phyloP scores from a whole-genome alignment of 2,797 vertebrate species.

The Botia kubotai region DNA sequence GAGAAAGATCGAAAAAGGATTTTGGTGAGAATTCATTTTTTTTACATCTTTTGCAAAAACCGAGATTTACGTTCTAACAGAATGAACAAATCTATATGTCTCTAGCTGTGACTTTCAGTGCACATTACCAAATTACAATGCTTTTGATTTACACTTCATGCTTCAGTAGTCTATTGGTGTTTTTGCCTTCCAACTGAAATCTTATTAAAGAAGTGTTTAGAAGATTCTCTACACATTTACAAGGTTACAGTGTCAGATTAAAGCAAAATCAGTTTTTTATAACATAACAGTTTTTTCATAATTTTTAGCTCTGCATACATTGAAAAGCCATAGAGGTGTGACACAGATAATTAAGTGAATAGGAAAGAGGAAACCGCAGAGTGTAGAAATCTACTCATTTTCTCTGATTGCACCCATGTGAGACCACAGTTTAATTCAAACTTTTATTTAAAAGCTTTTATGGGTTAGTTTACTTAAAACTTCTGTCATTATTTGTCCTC shows the following conservation, averaged over 20 bases:
- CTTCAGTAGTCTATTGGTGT: not conserved
- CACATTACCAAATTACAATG: not conserved
- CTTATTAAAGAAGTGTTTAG: not conserved
- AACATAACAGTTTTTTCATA: too few relatives aligned
- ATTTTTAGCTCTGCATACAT: not conserved
- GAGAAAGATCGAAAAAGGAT: slow-evolving; percentile 99
- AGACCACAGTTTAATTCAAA: not conserved
- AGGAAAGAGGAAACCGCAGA: not conserved
- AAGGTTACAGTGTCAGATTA: slow-evolving; percentile 4
- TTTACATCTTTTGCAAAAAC: not conserved
- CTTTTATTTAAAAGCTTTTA: not conserved
- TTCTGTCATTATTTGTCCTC: not conserved
- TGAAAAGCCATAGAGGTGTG: not conserved
- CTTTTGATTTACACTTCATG: not conserved
- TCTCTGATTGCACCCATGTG: not conserved
- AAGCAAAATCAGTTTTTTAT: not conserved
- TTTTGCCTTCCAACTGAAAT: too few relatives aligned
- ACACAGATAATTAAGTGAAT: slow-evolving; percentile 12
- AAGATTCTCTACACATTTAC: not conserved
- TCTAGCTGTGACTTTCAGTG: not conserved
- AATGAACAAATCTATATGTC: not conserved
- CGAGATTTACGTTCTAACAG: not conserved
- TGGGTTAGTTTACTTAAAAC: not conserved
- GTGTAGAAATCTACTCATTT: not conserved
- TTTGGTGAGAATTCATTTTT: slow-evolving; percentile 82